Evolutionary conservation across 2,113 vertebrate species (phyloP).

Genomic region (Lasiurus cinereus): DNA sequence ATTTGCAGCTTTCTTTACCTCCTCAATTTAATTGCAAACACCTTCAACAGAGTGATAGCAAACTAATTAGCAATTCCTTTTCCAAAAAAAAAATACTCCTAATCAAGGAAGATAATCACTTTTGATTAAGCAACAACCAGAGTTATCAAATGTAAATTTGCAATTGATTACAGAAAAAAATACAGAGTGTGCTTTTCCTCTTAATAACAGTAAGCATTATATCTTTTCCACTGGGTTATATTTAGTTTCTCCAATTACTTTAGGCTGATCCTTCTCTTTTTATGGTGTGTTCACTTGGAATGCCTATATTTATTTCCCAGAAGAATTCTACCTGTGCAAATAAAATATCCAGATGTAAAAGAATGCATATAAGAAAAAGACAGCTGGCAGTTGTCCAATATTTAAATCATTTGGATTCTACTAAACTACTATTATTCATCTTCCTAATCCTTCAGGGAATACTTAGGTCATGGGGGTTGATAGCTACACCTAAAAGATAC

Average conservation of each 20-base stretch:
- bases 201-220: conserved; percentile 78
- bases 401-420: conserved; percentile 60
- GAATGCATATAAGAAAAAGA: conserved; percentile 46
- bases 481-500: conserved; percentile 31
- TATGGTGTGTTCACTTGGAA: conserved; percentile 60
- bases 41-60: conserved; percentile 73
- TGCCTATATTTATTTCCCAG: conserved; percentile 70
- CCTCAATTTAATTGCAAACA: conserved; percentile 81
- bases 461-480: conserved; percentile 23
- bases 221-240: conserved; percentile 75
- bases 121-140: conserved; percentile 82
- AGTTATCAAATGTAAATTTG: conserved; percentile 83
- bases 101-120: conserved; percentile 83
- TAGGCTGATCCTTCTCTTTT: conserved; percentile 67
- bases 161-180: conserved; percentile 83
- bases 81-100: conserved; percentile 75
- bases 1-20: conserved; percentile 76
- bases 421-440: conserved; percentile 21
- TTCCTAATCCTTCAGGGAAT: conserved; percentile 35
- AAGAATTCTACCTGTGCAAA: conserved; percentile 67
- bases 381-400: conserved; percentile 43
- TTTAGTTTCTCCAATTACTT: conserved; percentile 76
- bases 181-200: conserved; percentile 66
- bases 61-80: conserved; percentile 83
- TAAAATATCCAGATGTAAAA: conserved; percentile 75